Conservation (phyloP, 2,797 vertebrate genomes). For the Squalus acanthias region DNA sequence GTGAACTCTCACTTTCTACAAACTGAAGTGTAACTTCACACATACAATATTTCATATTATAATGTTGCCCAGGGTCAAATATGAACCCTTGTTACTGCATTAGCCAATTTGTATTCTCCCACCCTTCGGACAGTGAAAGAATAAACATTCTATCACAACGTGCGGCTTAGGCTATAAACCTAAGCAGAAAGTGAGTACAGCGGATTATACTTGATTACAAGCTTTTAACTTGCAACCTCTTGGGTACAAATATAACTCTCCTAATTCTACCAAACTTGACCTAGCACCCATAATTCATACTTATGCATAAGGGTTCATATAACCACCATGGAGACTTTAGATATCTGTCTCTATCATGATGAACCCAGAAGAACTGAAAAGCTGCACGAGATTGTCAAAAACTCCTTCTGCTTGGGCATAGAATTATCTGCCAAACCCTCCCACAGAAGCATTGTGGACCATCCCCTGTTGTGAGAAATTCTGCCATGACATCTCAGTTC, state of each 20-base stretch:
- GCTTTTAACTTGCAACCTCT: background rate
- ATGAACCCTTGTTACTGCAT: background rate
- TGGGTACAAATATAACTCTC: background rate
- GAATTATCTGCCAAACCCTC: too few species aligned
- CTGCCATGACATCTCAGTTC: too few species aligned
- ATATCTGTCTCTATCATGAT: background rate
- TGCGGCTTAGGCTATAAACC: background rate
- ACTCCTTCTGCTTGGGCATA: too few species aligned
- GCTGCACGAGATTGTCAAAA: too few species aligned
- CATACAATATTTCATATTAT: background rate
- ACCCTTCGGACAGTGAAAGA: background rate
- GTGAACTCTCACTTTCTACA: background rate
- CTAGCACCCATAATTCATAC: background rate
- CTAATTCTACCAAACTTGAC: background rate
- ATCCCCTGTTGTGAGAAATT: too few species aligned
- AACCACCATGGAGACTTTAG: background rate
- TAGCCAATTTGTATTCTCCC: background rate
- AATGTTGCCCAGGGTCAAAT: background rate
- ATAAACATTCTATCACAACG: background rate
- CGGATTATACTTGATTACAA: background rate
- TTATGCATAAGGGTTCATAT: background rate
- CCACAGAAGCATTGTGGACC: too few species aligned
- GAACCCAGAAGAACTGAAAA: too few species aligned
- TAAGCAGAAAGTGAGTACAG: background rate
- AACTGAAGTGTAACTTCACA: background rate